These are phyloP conservation scores for Cavia aperea DNA, from an alignment of 2,113 vertebrate genomes.

Conservation along the genomic window DNA sequence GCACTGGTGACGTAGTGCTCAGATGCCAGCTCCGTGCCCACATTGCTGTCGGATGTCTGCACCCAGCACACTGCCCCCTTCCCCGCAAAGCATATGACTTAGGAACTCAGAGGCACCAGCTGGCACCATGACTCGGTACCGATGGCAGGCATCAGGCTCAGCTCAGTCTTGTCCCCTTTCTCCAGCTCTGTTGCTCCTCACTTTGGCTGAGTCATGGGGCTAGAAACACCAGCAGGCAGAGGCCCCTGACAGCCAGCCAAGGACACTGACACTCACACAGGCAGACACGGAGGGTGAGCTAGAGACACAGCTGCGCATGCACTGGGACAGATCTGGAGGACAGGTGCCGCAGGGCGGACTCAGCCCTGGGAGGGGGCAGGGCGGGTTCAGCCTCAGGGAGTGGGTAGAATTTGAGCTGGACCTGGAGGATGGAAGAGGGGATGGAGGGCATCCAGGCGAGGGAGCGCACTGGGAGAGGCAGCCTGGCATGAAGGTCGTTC, in stretches of 20 bases:
- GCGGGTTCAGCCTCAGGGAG: neutral
- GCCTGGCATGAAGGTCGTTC: neutral
- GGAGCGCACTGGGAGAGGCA: neutral
- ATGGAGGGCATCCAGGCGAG: neutral
- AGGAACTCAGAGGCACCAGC: accelerated
- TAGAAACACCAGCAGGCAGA: neutral
- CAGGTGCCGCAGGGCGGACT: no score
- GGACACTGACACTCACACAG: neutral
- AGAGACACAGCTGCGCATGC: accelerated
- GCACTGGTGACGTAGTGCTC: neutral
- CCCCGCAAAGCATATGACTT: neutral
- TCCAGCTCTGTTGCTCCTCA: neutral
- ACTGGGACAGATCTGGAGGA: accelerated
- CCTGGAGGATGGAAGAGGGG: neutral
- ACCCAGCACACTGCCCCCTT: accelerated
- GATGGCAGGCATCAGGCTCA: neutral
- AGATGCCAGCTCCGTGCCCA: neutral
- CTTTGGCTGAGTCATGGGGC: neutral
- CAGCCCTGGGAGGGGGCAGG: neutral
- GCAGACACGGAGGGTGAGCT: neutral
- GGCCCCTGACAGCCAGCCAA: neutral
- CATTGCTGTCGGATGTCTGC: neutral
- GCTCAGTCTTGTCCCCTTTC: neutral
- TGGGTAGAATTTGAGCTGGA: neutral
- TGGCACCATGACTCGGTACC: accelerated